Conservation (phyloP, 2,797 vertebrate species). For the Furcifer pardalis region DNA sequence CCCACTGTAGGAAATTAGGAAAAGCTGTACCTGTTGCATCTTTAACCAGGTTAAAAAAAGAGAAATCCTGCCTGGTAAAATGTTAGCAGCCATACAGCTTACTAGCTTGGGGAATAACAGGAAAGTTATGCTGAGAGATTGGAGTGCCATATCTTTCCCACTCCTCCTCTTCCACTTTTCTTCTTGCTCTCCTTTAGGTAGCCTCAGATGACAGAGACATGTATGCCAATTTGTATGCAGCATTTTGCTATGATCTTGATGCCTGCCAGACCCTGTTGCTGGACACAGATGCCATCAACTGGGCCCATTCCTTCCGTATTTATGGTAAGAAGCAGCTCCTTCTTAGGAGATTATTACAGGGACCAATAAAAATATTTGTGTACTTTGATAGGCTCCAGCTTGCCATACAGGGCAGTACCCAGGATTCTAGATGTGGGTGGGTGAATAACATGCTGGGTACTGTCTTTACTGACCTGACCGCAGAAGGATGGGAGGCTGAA, state of each 20-base stretch:
- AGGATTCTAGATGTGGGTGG: too few relatives aligned
- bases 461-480: too few relatives aligned
- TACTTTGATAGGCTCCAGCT: not conserved
- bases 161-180: too few relatives aligned
- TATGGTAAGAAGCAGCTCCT: not conserved
- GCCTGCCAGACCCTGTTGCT: not conserved
- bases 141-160: not conserved
- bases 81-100: too few relatives aligned
- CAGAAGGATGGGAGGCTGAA: too few relatives aligned
- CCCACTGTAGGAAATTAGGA: too few relatives aligned
- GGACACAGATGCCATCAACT: slow-evolving; percentile 11
- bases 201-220: not conserved
- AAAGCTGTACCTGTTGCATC: too few relatives aligned
- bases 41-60: too few relatives aligned
- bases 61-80: too few relatives aligned
- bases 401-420: too few relatives aligned
- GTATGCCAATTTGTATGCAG: not conserved
- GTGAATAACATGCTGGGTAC: too few relatives aligned
- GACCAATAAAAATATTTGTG: too few relatives aligned
- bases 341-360: not conserved
- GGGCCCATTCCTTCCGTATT: not conserved
- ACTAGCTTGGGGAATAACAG: not conserved
- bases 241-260: slow-evolving; percentile 12
- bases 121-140: not conserved
- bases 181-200: slow-evolving; percentile 7